Base-by-base conservation (phyloP, 2,888 invertebrate species). In the Trilocha varians region DNA sequence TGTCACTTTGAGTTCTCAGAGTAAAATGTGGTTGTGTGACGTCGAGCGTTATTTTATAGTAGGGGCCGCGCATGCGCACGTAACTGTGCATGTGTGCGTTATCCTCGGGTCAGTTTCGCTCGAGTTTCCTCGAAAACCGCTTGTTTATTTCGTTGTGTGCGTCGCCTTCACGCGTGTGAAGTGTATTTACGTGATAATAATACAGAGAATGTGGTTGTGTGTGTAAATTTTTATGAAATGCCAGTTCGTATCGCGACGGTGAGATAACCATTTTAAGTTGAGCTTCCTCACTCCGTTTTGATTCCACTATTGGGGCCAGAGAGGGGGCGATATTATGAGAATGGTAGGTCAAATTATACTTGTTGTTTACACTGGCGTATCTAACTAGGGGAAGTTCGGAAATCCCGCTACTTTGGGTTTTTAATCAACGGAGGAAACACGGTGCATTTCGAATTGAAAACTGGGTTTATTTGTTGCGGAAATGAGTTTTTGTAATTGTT, bases 41-140 rank as follows among this genome's bases (percentile, higher is more conserved):
- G 59, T 40, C 33, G 33, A 32, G 14, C 14, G 16, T 13, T 45
- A 3, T 55, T 78, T 56, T 78, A 78, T 69, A 64, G 49, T 39
- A 18, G 35, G 39, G 42, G 35, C 32, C 47, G 50, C 62, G 61
- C 66, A 64, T 64, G 67, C 65, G 67, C 60, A 55, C 49, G 46
- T 32, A 39, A 13, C 15, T 39, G 13, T 57, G 37, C 49, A 46
- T 70, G 80, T 83, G 82, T 77, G 79, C 44, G 73, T 64, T 55
- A 55, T 62, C 62, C 57, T 57, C 54, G 56, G 50, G 43, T 53
- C 48, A 62, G 63, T 71, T 55, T 55, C 51, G 60, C 55, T 52
- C 65, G 64, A 55, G 62, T 66, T 83, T 84, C 78, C 67, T 59
- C 67, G 80, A 80, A 83, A 68, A 62, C 46, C 61, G 54, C 61